A percentile compares a stretch with the other conserved stretches of the same genome.
These are phyloP conservation scores for Myodes glareolus DNA, from an alignment of 2,113 vertebrate species.

Conservation along the genomic window DNA sequence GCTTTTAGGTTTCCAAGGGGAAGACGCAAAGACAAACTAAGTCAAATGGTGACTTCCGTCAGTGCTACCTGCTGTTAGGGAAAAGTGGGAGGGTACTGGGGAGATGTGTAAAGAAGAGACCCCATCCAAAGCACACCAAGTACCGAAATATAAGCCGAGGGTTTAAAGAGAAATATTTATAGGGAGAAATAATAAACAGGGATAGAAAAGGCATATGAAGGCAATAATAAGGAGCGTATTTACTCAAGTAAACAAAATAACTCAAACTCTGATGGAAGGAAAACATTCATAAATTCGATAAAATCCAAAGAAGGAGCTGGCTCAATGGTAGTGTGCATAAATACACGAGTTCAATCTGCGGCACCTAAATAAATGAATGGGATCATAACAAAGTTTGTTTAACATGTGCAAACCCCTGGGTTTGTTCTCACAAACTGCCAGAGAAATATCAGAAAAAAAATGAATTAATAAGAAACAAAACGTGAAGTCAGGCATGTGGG, in stretches of 20 bases:
- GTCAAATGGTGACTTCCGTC: neutral
- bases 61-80: neutral
- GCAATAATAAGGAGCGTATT: neutral
- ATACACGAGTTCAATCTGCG: too few relatives aligned
- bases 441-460: neutral
- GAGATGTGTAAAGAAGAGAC: neutral
- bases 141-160: neutral
- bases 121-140: neutral
- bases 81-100: neutral
- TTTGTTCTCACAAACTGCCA: neutral
- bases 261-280: conserved; percentile 32
- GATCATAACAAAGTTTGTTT: neutral
- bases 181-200: neutral
- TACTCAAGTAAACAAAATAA: conserved; percentile 21
- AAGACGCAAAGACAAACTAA: neutral
- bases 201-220: neutral
- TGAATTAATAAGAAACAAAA: neutral
- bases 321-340: neutral
- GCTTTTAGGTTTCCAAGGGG: neutral
- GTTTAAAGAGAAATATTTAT: neutral
- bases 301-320: neutral
- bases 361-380: neutral
- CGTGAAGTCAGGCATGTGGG: neutral
- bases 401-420: neutral
- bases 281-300: neutral